Percentiles rank a stretch among this genome's conserved stretches.
phyloP scores from a whole-genome alignment of 1,140 invertebrate species.

The Rhopalosiphum maidis region DNA sequence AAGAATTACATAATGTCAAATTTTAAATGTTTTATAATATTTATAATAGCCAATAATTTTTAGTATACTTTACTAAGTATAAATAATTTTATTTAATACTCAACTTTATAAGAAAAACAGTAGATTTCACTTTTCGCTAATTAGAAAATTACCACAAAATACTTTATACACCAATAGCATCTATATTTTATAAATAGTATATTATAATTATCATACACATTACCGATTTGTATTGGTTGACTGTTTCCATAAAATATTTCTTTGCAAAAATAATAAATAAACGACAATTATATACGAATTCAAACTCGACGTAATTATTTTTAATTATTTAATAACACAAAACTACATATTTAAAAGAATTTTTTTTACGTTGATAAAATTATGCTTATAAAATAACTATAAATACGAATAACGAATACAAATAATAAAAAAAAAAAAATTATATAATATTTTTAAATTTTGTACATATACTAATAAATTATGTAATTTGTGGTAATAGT shows the following conservation, averaged over 20 bases:
- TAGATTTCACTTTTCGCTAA: background rate
- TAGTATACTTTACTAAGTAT: too few relatives aligned
- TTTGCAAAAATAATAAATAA: slow-evolving; percentile 65
- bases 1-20: too few relatives aligned
- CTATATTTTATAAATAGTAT: too few relatives aligned
- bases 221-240: slow-evolving; percentile 79
- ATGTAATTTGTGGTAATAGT: background rate
- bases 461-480: background rate
- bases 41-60: too few relatives aligned
- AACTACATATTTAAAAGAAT: background rate
- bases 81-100: background rate
- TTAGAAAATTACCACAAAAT: background rate
- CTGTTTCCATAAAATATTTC: slow-evolving; percentile 83
- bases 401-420: background rate
- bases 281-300: background rate
- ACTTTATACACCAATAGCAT: too few relatives aligned
- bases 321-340: background rate
- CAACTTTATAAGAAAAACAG: background rate
- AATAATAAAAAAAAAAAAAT: too few relatives aligned
- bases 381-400: background rate
- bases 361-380: background rate
- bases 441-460: background rate
- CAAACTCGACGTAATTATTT: slow-evolving; percentile 25
- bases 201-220: slow-evolving; percentile 58
- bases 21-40: too few relatives aligned